Base-by-base conservation (phyloP, 2,113 vertebrate genomes). In the Electrona antarctica region DNA sequence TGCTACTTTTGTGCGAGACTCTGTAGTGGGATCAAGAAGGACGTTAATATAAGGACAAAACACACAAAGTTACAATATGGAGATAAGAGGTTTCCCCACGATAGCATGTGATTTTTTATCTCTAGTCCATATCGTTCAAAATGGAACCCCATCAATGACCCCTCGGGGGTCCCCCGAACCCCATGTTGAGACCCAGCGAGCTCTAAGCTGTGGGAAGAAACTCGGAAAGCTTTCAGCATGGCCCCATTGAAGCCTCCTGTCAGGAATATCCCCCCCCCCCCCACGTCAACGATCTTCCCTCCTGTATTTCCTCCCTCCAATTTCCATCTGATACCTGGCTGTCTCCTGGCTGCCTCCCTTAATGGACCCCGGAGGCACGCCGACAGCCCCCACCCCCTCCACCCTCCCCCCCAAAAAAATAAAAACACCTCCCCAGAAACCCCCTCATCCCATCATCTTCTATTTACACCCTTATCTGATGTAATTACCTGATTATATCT, bases 401-500 rank as follows among this genome's bases (percentile, higher is more conserved):
- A 9, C 54, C 47, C 48, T 13, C 21, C 54, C 47, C 48, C 47
- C 21, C 21, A 21, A 21, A 21, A 21, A 1, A 21, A 21, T 21
- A 21, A 21, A 21, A 48, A 11, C 48, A 14, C 41, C 73, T 45
- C 75, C 74, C 64, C 41, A 12, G 51, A 69, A 51, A 21, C 21
- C 33, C 69, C 57, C 67, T 73, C 50, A 47, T 69, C 69, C 78
- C 9, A 67, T 74, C 79, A 72, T 86, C 85, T 84, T 81, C 76
- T 41, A 65, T 77, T 21, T 59, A 45, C 58, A 68, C 67, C 49
- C 73, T 86, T 89, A 82, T 82, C 81, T 82, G 70, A 59, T 85
- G 77, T 91, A 92, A 90, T 96, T 95, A 94, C 92, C 83, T 78
- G 76, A 91, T 90, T 85, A 84, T 82, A 74, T 69, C 87, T 52